phyloP scores from a whole-genome alignment of 2,797 vertebrate species.

The Chaetophractus vellerosus region DNA sequence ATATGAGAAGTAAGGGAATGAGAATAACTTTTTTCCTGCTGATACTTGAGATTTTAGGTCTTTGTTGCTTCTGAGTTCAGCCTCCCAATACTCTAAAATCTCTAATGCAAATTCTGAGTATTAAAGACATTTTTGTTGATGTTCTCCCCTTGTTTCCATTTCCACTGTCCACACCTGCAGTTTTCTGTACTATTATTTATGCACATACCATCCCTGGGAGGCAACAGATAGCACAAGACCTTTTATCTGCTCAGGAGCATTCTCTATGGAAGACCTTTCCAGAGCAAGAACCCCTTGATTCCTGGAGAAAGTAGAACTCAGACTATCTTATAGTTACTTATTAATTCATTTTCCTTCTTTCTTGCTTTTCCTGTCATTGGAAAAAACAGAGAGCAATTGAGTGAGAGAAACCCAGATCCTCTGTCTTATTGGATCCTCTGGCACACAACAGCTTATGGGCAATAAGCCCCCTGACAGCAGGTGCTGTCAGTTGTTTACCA shows the following conservation, averaged over 20 bases:
- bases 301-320: neutral
- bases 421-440: neutral
- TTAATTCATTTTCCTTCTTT: constrained; percentile 21
- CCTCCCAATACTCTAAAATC: neutral
- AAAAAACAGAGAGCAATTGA: neutral
- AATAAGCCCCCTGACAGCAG: neutral
- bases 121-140: neutral
- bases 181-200: neutral
- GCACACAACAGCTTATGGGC: neutral
- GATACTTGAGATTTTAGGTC: rapidly evolving
- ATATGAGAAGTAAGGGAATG: neutral
- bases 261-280: neutral
- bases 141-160: neutral
- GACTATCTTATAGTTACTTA: neutral
- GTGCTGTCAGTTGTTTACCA: neutral
- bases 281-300: neutral
- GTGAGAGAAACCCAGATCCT: neutral
- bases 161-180: neutral
- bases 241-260: neutral
- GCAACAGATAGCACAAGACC: neutral
- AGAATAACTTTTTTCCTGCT: neutral
- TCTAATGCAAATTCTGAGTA: neutral
- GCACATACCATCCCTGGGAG: neutral
- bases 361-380: neutral
- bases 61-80: neutral